Evolutionary conservation across 2,888 invertebrate species (phyloP).

Genomic region (Orchesella flavescens): DNA sequence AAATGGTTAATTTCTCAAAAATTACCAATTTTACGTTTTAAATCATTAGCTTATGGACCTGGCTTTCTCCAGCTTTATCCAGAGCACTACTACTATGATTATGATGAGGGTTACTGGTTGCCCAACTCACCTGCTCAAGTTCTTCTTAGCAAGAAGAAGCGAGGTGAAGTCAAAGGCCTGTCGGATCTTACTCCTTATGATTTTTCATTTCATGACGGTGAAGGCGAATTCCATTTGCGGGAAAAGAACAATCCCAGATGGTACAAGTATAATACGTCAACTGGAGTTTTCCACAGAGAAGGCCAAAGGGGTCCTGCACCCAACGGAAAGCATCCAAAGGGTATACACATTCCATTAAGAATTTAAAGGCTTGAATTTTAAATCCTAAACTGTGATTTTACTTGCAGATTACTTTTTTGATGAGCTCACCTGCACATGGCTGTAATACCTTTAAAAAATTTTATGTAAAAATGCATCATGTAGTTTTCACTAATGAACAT

Average conservation of each 20-base stretch:
- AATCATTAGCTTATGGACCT: conserved; percentile 36
- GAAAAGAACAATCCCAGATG: conserved; percentile 25
- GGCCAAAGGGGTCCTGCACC: conserved; percentile 21
- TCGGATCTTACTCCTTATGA: conserved; percentile 55
- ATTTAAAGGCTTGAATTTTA: neutral
- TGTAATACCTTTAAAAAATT: neutral
- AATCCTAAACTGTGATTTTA: no score
- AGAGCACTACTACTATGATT: conserved; percentile 57
- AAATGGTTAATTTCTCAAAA: no score
- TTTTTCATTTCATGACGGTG: conserved; percentile 33
- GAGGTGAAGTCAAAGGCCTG: conserved; percentile 33
- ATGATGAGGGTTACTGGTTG: conserved; percentile 50
- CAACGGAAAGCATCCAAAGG: conserved; percentile 21
- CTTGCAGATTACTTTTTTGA: conserved; percentile 55
- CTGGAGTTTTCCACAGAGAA: conserved; percentile 45
- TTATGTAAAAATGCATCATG: no score
- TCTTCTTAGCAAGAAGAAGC: conserved; percentile 13
- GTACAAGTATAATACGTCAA: conserved; percentile 40
- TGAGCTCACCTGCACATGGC: conserved; percentile 42
- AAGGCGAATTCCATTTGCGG: conserved; percentile 45
- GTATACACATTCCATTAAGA: neutral
- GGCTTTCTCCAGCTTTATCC: conserved; percentile 34
- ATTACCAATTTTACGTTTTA: no score
- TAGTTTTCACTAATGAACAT: no score
- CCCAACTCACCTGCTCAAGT: conserved; percentile 32